These are phyloP conservation scores for Sinella curviseta DNA, from an alignment of 1,140 invertebrate species.

Conservation along the genomic window DNA sequence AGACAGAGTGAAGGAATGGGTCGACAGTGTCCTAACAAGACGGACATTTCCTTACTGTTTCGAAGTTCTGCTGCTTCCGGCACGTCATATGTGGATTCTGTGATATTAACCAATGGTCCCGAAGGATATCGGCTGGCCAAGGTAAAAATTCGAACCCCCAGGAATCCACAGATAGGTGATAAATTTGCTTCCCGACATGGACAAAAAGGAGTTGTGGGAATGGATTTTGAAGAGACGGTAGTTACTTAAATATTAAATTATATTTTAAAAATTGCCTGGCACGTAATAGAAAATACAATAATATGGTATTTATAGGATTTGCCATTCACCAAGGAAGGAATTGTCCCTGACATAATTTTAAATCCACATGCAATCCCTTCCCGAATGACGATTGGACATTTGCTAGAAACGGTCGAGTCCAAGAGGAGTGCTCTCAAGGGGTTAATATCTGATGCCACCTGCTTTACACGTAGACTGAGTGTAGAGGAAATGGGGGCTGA, in stretches of 20 bases:
- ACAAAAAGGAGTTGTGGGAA: conserved; percentile 98
- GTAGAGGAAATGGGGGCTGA: not conserved
- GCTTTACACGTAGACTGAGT: conserved; percentile 80
- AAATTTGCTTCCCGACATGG: conserved; percentile 98
- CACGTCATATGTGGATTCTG: not conserved
- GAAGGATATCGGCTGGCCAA: conserved; percentile 99
- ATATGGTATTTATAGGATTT: conserved; percentile 73
- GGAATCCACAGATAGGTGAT: conserved; percentile 98
- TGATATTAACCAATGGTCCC: conserved; percentile 55
- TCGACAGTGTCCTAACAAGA: not conserved
- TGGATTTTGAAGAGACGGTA: conserved; percentile 89
- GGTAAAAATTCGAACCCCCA: conserved; percentile 90
- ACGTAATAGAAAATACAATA: conserved; percentile 8
- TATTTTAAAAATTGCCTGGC: not conserved
- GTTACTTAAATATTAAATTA: conserved; percentile 28
- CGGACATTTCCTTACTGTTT: not conserved
- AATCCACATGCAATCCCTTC: conserved; percentile 99
- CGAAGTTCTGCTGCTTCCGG: not conserved
- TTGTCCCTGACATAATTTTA: conserved; percentile 97
- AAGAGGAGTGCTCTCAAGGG: conserved; percentile 79
- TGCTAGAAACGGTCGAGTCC: conserved; percentile 97
- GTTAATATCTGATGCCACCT: conserved; percentile 97
- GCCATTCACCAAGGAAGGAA: conserved; percentile 94
- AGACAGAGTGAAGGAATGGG: not conserved
- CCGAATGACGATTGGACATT: conserved; percentile 99